Percentiles rank a stretch among this genome's conserved stretches.
These are phyloP conservation scores for Priocnemis perturbator DNA, from an alignment of 2,888 invertebrate species.

Conservation along the genomic window DNA sequence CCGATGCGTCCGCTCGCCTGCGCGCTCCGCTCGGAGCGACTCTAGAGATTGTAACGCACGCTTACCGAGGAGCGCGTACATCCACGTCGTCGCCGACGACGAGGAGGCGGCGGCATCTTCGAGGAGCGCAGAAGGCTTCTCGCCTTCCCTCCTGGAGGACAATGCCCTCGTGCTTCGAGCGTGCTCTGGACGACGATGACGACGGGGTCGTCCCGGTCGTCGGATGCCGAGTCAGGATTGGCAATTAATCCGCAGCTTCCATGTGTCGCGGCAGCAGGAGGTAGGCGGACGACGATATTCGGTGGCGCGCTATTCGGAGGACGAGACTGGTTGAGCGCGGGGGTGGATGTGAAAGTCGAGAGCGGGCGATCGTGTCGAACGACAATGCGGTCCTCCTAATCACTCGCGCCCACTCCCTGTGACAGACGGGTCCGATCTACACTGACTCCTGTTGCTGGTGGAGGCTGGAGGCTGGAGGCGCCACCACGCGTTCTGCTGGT, in stretches of 20 bases:
- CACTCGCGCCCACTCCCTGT: slow-evolving; percentile 5
- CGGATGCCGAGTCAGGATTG: slow-evolving; percentile 11
- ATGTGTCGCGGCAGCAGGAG: not conserved
- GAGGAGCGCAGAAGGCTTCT: slow-evolving; percentile 55
- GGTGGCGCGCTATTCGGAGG: not conserved
- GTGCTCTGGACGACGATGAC: slow-evolving; percentile 39
- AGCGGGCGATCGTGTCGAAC: not conserved
- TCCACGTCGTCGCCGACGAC: slow-evolving; percentile 63
- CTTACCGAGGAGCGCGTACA: slow-evolving; percentile 69
- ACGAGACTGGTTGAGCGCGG: not conserved
- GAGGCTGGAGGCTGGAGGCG: slow-evolving; percentile 17
- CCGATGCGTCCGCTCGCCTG: too few relatives aligned
- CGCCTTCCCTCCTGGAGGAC: slow-evolving; percentile 53
- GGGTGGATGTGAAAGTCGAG: not conserved
- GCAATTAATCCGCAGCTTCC: slow-evolving; percentile 3
- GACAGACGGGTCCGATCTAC: slow-evolving; percentile 1
- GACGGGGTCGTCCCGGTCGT: slow-evolving; percentile 26
- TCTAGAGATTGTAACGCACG: not conserved
- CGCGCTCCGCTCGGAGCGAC: too few relatives aligned
- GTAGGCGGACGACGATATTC: not conserved
- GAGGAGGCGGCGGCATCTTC: slow-evolving; percentile 64
- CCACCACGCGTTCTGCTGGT: slow-evolving; percentile 31
- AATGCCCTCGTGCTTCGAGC: slow-evolving; percentile 52
- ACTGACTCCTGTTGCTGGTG: not conserved
- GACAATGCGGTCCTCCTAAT: not conserved